Percentiles rank a stretch among this genome's conserved stretches.
Conservation (phyloP, 2,888 invertebrate species). For the Saturnia japonica region DNA sequence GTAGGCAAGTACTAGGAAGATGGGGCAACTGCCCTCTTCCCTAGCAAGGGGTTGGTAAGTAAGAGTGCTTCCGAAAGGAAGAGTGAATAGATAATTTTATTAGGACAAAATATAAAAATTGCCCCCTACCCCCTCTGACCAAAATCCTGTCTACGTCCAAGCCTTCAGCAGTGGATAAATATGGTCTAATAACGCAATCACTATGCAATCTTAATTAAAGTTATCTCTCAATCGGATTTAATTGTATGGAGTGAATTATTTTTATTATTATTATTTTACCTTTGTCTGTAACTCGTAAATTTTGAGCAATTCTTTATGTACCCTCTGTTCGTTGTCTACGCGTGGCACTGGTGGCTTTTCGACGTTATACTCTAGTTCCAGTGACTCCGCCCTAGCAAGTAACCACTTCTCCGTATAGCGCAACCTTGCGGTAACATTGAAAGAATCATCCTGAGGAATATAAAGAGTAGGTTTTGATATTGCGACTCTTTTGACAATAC, state of each 20-base stretch:
- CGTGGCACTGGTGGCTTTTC: constrained; percentile 44
- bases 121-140: too few relatives aligned
- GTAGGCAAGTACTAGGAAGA: too few relatives aligned
- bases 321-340: constrained; percentile 56
- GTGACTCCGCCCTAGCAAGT: constrained; percentile 56
- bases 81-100: too few relatives aligned
- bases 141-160: too few relatives aligned
- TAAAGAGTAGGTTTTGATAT: neutral
- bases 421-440: constrained; percentile 59
- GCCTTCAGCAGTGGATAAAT: neutral
- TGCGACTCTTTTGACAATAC: neutral
- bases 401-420: constrained; percentile 69
- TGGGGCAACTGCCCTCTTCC: too few relatives aligned
- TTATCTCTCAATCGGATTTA: neutral
- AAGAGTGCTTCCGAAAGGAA: too few relatives aligned
- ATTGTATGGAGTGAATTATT: neutral
- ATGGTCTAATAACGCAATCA: neutral
- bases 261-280: constrained; percentile 34
- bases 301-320: constrained; percentile 59
- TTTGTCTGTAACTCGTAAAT: constrained; percentile 63
- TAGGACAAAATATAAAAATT: too few relatives aligned
- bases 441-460: constrained; percentile 48
- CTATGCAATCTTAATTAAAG: neutral
- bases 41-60: too few relatives aligned
- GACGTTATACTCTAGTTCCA: constrained; percentile 49